These are phyloP conservation scores for Achatina immaculata DNA, from an alignment of 1,140 invertebrate genomes.

Conservation along the genomic window DNA sequence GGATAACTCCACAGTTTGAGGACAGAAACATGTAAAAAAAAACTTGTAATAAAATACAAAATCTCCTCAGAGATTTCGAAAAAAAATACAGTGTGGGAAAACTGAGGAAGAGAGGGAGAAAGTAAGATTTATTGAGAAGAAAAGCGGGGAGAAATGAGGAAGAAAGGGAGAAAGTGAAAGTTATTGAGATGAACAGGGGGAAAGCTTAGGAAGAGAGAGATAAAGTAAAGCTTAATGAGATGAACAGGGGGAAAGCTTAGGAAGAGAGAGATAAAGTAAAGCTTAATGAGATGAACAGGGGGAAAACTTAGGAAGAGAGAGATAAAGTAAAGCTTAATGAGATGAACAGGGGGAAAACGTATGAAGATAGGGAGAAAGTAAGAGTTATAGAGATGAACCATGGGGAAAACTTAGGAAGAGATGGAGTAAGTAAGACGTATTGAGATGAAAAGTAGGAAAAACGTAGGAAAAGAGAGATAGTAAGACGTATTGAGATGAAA, in stretches of 20 bases:
- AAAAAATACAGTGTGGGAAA: not conserved
- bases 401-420: not conserved
- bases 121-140: no score
- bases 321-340: no score
- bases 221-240: no score
- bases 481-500: not conserved
- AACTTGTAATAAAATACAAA: not conserved
- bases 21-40: not conserved
- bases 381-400: not conserved
- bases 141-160: no score
- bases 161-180: not conserved
- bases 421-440: not conserved
- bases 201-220: not conserved
- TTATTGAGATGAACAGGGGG: not conserved
- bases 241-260: not conserved
- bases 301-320: not conserved
- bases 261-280: no score
- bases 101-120: no score
- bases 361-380: not conserved
- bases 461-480: not conserved
- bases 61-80: not conserved
- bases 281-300: not conserved
- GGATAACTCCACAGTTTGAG: not conserved
- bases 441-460: not conserved
- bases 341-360: not conserved